Percentiles rank a stretch among this genome's conserved stretches.
These are phyloP conservation scores for Copsychus sechellarum DNA, from an alignment of 2,113 vertebrate genomes.

Conservation along the genomic window DNA sequence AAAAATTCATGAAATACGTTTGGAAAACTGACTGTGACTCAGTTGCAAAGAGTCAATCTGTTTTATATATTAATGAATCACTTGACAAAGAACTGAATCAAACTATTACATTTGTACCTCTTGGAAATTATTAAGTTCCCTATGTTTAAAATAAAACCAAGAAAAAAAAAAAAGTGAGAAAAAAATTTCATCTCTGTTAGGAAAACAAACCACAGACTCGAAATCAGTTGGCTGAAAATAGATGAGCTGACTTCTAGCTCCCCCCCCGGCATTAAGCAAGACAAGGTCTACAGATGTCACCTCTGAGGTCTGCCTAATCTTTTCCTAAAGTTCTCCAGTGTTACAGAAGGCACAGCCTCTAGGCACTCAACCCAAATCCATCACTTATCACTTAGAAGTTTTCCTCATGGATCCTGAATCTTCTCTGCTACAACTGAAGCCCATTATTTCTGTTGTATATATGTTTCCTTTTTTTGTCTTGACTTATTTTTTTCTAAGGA, in stretches of 20 bases:
- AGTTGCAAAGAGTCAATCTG: not conserved
- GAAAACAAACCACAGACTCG: not conserved
- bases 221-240: not conserved
- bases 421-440: not conserved
- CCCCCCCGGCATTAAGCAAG: not conserved
- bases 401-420: not conserved
- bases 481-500: not conserved
- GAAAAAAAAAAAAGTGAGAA: not conserved
- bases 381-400: not conserved
- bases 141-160: not conserved
- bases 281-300: not conserved
- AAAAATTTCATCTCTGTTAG: not conserved
- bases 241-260: not conserved
- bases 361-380: not conserved
- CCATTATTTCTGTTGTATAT: not conserved
- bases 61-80: not conserved
- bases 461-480: not conserved
- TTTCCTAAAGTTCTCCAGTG: not conserved
- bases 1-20: not conserved
- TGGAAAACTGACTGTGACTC: not conserved
- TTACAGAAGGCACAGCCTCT: not conserved
- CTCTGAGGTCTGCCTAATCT: not conserved
- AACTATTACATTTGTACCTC: not conserved
- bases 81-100: not conserved
- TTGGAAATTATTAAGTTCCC: not conserved